phyloP scores from a whole-genome alignment of 2,113 vertebrate species.

The Catharus fuscescens region DNA sequence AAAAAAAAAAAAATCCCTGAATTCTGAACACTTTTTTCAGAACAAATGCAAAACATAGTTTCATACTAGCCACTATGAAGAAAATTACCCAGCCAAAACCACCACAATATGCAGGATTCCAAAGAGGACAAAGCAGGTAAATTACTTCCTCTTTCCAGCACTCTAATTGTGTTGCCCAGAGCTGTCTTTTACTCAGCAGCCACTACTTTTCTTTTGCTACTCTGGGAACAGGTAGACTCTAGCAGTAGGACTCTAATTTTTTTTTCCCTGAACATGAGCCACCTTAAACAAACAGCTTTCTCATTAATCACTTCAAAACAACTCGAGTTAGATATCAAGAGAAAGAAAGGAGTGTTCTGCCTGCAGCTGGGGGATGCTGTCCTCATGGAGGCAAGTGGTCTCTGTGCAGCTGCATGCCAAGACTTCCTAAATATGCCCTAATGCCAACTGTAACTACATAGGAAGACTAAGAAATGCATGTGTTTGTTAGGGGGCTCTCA shows the following conservation, averaged over 20 bases:
- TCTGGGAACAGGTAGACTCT: not conserved
- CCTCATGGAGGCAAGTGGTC: not conserved
- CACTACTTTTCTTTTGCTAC: not conserved
- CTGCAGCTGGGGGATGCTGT: not conserved
- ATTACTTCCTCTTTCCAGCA: not conserved
- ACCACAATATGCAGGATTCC: not conserved
- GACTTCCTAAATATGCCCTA: not conserved
- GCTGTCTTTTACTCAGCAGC: not conserved
- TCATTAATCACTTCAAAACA: not conserved
- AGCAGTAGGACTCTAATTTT: not conserved
- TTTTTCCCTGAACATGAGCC: not conserved
- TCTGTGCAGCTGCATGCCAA: not conserved
- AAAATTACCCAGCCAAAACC: not conserved
- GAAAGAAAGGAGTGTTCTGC: not conserved
- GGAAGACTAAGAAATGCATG: not conserved
- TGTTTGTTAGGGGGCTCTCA: not conserved
- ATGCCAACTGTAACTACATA: not conserved
- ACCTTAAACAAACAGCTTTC: not conserved
- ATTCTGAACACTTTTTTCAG: not conserved
- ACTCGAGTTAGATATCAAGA: not conserved
- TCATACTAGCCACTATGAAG: not conserved
- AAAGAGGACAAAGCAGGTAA: slow-evolving; percentile 1
- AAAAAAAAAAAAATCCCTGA: not conserved
- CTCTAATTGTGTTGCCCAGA: not conserved
- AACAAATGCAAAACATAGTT: not conserved